Evolutionary conservation across 2,113 vertebrate genomes (phyloP), one percentile per base, ranked within the genome.

Genomic region (Eublepharis macularius): DNA sequence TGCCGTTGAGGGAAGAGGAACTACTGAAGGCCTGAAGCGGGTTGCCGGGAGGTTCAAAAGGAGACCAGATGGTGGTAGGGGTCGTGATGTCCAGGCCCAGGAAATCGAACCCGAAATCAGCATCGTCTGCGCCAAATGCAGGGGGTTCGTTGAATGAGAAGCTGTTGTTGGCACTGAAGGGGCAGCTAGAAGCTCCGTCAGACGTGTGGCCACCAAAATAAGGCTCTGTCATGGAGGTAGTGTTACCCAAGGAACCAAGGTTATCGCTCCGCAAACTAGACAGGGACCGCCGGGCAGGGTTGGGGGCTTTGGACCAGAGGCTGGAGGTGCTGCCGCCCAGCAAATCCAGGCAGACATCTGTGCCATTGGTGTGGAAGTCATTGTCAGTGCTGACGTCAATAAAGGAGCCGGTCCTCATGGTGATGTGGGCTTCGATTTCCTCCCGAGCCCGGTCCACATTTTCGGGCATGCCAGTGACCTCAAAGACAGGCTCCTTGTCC

Each of bases 371-470:
- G 92, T 99, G 98, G 95, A 99, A 99, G 96, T 99, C 99, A 6
- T 98, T 99, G 95, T 99, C 98, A 0, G 98, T 95, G 21, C 98
- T 97, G 14, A 98, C 90, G 39, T 99, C 98, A 0, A 99, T 89
- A 86, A 99, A 97, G 88, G 98, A 97, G 26, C 99, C 98, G 0
- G 99, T 99, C 90, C 99, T 87, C 96, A 98, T 96, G 8, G 98
- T 98, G 95, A 99, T 99, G 96, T 99, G 98, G 0, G 98, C 98
- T 95, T 99, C 98, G 0, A 99, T 99, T 96, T 99, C 98, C 91
- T 99, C 98, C 0, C 99, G 93, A 0, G 98, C 98, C 0, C 98
- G 94, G 93, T 99, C 98, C 69, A 99, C 98, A 4, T 99, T 99
- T 95, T 99, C 98, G 0, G 98, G 98, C 98, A 99, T 99, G 12